Percentiles rank a stretch among this genome's conserved stretches.
phyloP scores from a whole-genome alignment of 2,113 vertebrate genomes.

The Tetraodon nigroviridis region DNA sequence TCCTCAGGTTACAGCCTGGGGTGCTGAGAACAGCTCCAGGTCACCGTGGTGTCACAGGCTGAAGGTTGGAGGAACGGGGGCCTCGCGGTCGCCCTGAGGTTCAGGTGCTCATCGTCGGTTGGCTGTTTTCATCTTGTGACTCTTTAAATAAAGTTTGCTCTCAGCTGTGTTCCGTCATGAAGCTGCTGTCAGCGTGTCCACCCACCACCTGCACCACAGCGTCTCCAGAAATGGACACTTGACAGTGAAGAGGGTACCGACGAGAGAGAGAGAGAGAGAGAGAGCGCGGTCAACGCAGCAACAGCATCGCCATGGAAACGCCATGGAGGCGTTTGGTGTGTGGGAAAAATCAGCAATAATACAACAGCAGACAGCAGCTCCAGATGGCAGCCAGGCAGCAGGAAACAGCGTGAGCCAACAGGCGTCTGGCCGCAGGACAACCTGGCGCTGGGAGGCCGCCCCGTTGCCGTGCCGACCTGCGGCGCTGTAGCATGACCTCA shows the following conservation, averaged over 20 bases:
- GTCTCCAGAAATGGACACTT: slow-evolving; percentile 69
- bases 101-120: too few relatives aligned
- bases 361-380: slow-evolving; percentile 50
- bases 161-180: slow-evolving; percentile 7
- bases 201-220: slow-evolving; percentile 49
- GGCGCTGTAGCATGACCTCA: too few relatives aligned
- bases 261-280: slow-evolving; percentile 48
- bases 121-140: too few relatives aligned
- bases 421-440: too few relatives aligned
- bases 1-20: slow-evolving; percentile 9
- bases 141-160: too few relatives aligned
- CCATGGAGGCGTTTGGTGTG: slow-evolving; percentile 66
- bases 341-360: slow-evolving; percentile 58
- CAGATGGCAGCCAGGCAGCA: slow-evolving; percentile 50
- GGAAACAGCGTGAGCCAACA: not conserved
- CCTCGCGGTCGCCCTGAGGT: too few relatives aligned
- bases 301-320: slow-evolving; percentile 72
- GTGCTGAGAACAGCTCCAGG: too few relatives aligned
- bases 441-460: too few relatives aligned
- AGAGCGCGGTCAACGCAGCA: slow-evolving; percentile 52
- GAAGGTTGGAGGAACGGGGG: too few relatives aligned
- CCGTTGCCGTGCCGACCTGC: too few relatives aligned
- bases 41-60: too few relatives aligned
- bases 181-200: slow-evolving; percentile 31
- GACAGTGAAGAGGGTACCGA: slow-evolving; percentile 62